Evolutionary conservation across 2,797 vertebrate genomes (phyloP).

Genomic region (Odontamblyopus rebecca): DNA sequence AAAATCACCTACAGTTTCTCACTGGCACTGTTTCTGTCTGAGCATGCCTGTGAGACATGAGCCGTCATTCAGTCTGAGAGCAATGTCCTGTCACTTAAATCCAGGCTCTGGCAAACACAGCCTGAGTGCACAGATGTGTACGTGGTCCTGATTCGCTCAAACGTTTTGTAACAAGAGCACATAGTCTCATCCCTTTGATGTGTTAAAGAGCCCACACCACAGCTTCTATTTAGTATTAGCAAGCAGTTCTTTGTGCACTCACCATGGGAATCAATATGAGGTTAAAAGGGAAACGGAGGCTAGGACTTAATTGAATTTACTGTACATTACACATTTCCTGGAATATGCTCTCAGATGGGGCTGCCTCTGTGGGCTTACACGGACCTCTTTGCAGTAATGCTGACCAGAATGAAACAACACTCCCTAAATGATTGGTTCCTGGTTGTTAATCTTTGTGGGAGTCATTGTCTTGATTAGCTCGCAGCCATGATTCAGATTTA

Average conservation of each 20-base stretch:
- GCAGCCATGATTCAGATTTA: constrained; percentile 17
- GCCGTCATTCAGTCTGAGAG: constrained; percentile 1
- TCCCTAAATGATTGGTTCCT: constrained; percentile 18
- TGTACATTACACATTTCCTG: constrained; percentile 36
- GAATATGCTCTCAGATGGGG: constrained; percentile 30
- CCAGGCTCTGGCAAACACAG: neutral
- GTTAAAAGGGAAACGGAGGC: constrained; percentile 30
- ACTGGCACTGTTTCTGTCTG: neutral
- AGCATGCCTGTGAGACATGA: constrained; percentile 9
- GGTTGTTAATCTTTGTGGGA: neutral
- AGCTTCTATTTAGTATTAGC: constrained; percentile 29
- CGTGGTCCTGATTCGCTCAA: constrained; percentile 33
- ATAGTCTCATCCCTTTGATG: constrained; percentile 48
- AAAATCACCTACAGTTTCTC: constrained; percentile 39
- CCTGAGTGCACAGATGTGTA: constrained; percentile 20
- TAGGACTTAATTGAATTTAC: constrained; percentile 39
- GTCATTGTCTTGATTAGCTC: constrained; percentile 13
- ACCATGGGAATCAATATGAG: constrained; percentile 49
- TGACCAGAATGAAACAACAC: constrained; percentile 10
- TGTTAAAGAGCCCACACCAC: constrained; percentile 48
- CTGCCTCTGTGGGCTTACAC: constrained; percentile 11
- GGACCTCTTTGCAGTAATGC: constrained; percentile 16
- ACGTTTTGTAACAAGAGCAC: constrained; percentile 41
- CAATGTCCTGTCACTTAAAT: constrained; percentile 9
- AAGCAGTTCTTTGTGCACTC: constrained; percentile 36